phyloP scores from a whole-genome alignment of 2,797 vertebrate species.

The Gambusia yucatana region DNA sequence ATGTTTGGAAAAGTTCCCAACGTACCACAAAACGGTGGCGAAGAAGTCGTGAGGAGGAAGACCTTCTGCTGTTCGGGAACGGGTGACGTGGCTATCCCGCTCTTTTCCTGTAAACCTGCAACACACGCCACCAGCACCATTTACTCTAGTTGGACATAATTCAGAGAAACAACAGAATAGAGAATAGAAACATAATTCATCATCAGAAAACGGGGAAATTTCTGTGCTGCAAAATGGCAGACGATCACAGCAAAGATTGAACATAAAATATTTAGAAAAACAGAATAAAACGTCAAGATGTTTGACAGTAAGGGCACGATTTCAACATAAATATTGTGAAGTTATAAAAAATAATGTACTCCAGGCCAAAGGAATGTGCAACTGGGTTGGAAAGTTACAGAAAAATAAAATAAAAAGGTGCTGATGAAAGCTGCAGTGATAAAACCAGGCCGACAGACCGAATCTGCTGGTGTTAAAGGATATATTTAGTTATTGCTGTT shows the following conservation, averaged over 20 bases:
- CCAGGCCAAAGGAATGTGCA: no score
- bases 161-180: not conserved
- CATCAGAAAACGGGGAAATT: no score
- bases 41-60: slow-evolving; percentile 86
- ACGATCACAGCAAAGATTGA: no score
- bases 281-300: no score
- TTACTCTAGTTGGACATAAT: not conserved
- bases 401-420: not conserved
- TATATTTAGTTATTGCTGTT: not conserved
- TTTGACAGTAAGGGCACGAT: no score
- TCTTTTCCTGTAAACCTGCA: slow-evolving; percentile 85
- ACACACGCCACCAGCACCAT: slow-evolving; percentile 37
- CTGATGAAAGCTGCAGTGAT: slow-evolving; percentile 39
- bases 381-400: no score
- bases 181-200: no score
- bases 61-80: slow-evolving; percentile 85
- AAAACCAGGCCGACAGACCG: not conserved
- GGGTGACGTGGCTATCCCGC: slow-evolving; percentile 78
- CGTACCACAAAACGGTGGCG: slow-evolving; percentile 87
- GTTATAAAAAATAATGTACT: no score
- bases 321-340: no score
- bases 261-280: no score
- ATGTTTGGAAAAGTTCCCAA: not conserved
- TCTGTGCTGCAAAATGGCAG: no score
- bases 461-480: not conserved